Base-by-base conservation (phyloP, 2,797 vertebrate species). In the Sciurus carolinensis region DNA sequence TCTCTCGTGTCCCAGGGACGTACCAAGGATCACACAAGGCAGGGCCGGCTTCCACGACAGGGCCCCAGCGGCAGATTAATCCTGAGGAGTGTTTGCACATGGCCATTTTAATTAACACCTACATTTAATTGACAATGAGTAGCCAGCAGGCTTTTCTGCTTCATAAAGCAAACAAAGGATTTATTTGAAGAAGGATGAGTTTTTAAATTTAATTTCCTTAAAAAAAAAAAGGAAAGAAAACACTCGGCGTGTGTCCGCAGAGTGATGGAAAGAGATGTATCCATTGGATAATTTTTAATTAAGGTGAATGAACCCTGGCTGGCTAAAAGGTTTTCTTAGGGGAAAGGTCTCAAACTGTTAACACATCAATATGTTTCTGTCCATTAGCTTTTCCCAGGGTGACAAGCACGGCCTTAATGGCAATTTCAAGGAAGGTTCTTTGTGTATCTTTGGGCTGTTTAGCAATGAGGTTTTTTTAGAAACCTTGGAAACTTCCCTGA, bases 321-420 rank as follows among this genome's bases (percentile, higher is more conserved):
- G 67, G 96, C 95, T 97, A 44, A 98, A 97, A 97, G 96, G 97
- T 96, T 98, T 95, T 95, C 90, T 97, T 87, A 95, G 98, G 96
- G 42, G 94, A 95, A 97, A 86, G 94, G 95, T 97, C 96, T 98
- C 97, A 97, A 84, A 97, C 97, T 97, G 97, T 97, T 98, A 97
- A 96, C 87, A 94, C 93, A 93, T 96, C 97, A 80, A 96, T 97
- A 96, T 95, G 87, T 95, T 98, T 97, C 97, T 97, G 75, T 93
- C 98, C 98, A 98, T 98, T 98, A 98, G 94, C 97, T 97, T 98
- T 96, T 94, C 97, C 97, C 95, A 95, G 97, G 97, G 95, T 96
- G 95, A 98, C 96, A 95, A 97, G 97, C 83, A 82, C 8, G 89
- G 79, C 97, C 97, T 96, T 98, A 95, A 98, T 90, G 94, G 96